phyloP scores from a whole-genome alignment of 2,888 invertebrate species.

The Lissonota sp. region DNA sequence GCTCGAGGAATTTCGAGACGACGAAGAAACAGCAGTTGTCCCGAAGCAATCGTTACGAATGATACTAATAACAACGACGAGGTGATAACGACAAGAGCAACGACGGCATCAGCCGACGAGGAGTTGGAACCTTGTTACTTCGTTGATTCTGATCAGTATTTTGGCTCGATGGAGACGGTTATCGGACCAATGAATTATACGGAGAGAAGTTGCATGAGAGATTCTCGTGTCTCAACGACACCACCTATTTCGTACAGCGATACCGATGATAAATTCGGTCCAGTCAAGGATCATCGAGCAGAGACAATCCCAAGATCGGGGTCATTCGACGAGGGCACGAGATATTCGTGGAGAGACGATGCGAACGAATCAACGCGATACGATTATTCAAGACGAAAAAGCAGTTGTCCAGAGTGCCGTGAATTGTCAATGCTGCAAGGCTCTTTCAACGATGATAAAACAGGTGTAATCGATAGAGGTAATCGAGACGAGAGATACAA shows the following conservation, averaged over 20 bases:
- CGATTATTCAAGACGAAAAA: constrained; percentile 77
- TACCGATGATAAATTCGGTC: constrained; percentile 23
- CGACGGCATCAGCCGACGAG: constrained; percentile 19
- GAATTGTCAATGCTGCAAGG: constrained; percentile 41
- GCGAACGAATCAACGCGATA: neutral
- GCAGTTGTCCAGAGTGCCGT: constrained; percentile 79
- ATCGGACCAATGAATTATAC: constrained; percentile 72
- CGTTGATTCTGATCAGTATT: constrained; percentile 80
- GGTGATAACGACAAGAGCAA: neutral
- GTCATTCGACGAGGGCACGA: constrained; percentile 61
- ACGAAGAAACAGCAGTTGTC: constrained; percentile 78
- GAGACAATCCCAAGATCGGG: constrained; percentile 45
- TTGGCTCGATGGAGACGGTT: constrained; percentile 81
- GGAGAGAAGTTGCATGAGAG: constrained; percentile 52
- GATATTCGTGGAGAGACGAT: constrained; percentile 33
- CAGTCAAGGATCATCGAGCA: neutral
- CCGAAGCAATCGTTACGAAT: constrained; percentile 68
- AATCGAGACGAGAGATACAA: constrained; percentile 66
- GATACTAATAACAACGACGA: constrained; percentile 18
- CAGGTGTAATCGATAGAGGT: constrained; percentile 69
- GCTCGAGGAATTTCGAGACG: constrained; percentile 71
- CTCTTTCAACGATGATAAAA: neutral
- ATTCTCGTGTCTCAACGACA: constrained; percentile 17
- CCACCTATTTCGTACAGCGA: constrained; percentile 35
- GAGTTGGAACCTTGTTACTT: constrained; percentile 57